Evolutionary conservation across 2,888 invertebrate genomes (phyloP).

Genomic region (Leucoma salicis): DNA sequence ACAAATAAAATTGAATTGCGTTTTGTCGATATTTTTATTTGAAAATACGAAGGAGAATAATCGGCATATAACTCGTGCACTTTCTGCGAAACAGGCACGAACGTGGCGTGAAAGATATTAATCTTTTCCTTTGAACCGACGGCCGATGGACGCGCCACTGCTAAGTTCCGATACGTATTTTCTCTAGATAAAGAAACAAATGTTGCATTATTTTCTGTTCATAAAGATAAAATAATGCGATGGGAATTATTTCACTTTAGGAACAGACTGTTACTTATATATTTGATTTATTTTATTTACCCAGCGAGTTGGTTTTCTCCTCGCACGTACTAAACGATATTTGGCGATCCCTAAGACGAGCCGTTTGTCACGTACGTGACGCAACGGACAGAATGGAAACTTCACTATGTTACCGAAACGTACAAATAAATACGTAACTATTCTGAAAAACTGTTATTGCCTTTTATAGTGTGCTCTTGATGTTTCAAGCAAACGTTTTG

Average conservation of each 20-base stretch:
- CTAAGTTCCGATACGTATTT: constrained; percentile 24
- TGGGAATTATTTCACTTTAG: constrained; percentile 59
- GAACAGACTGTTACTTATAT: constrained; percentile 74
- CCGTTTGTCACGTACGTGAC: constrained; percentile 81
- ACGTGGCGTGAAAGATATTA: constrained; percentile 23
- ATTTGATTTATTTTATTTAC: constrained; percentile 82
- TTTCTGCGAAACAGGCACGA: constrained; percentile 2
- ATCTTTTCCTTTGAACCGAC: constrained; percentile 15
- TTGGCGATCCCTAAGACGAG: constrained; percentile 81
- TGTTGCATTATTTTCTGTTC: constrained; percentile 33
- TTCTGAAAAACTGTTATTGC: constrained; percentile 56
- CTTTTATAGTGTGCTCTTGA: constrained; percentile 32
- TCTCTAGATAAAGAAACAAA: constrained; percentile 26
- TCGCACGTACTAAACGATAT: constrained; percentile 82
- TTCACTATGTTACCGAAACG: constrained; percentile 69
- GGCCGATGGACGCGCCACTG: constrained; percentile 14
- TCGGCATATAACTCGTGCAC: constrained; percentile 15
- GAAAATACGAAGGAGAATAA: constrained; percentile 14
- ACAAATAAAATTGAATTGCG: neutral
- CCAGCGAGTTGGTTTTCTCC: constrained; percentile 73
- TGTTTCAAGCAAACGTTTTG: constrained; percentile 22
- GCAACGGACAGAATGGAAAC: constrained; percentile 74
- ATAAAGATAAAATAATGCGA: constrained; percentile 46
- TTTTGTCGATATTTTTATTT: constrained; percentile 9
- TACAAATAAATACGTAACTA: constrained; percentile 73